Evolutionary conservation across 2,797 vertebrate species (phyloP).

Genomic region (Meda fulgida): DNA sequence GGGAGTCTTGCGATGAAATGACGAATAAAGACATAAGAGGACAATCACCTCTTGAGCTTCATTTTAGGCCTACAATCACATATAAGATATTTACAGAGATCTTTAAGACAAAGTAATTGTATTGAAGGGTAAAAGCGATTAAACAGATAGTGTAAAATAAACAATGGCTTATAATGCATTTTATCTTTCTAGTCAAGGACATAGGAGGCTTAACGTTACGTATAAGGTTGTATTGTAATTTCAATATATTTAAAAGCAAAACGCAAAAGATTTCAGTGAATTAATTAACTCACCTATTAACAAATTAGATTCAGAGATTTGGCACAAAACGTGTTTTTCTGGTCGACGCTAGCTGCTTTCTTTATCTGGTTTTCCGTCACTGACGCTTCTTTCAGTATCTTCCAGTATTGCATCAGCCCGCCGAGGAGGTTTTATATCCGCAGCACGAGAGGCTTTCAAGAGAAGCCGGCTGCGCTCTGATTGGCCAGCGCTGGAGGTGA

Average conservation of each 20-base stretch:
- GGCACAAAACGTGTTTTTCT: neutral
- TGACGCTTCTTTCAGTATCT: conserved; percentile 43
- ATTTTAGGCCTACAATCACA: neutral
- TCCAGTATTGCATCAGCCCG: conserved; percentile 79
- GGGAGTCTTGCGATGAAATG: neutral
- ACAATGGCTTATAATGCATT: neutral
- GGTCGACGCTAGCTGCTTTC: conserved; percentile 40
- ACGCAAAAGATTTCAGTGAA: neutral
- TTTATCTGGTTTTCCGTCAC: neutral
- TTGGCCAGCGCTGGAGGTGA: conserved; percentile 80
- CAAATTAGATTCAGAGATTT: neutral
- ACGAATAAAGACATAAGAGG: neutral
- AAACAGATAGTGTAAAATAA: neutral
- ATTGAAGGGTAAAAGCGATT: neutral
- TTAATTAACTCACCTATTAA: conserved; percentile 12
- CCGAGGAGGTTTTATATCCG: conserved; percentile 72
- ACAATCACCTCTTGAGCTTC: neutral
- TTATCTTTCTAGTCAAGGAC: neutral
- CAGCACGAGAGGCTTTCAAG: conserved; percentile 63
- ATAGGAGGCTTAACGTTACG: neutral
- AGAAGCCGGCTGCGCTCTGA: conserved; percentile 72
- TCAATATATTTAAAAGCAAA: neutral
- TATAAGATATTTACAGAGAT: neutral
- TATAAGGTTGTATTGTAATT: neutral
- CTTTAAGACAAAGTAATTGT: neutral